Percentiles rank a stretch among this genome's conserved stretches.
Evolutionary conservation across 2,888 invertebrate species (phyloP).

Genomic region (Tinea semifulvella): DNA sequence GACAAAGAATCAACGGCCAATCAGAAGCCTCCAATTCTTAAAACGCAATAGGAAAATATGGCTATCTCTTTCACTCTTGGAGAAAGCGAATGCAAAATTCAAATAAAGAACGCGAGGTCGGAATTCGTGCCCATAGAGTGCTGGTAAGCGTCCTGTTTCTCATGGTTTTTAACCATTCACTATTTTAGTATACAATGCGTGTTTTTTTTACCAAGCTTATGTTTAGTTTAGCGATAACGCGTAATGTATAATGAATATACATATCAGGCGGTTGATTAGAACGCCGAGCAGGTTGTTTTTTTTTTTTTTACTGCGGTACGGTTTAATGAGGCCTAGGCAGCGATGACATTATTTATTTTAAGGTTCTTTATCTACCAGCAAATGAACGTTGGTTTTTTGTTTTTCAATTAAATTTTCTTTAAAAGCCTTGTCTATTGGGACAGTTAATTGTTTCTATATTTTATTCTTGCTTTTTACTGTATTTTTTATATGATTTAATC

Average conservation of each 20-base stretch:
- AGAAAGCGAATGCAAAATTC: neutral
- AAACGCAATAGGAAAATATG: slow-evolving; percentile 23
- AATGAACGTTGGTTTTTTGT: neutral
- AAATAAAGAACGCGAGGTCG: neutral
- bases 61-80: slow-evolving; percentile 32
- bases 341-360: slow-evolving; percentile 55
- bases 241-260: no score
- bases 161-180: no score
- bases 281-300: neutral
- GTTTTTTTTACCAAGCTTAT: no score
- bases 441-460: no score
- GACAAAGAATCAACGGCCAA: slow-evolving; percentile 42
- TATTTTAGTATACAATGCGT: no score
- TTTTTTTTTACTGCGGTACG: slow-evolving; percentile 10
- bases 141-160: no score
- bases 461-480: no score
- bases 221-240: no score
- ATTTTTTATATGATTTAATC: no score
- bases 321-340: slow-evolving; percentile 31
- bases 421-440: no score
- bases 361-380: slow-evolving; percentile 11
- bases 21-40: slow-evolving; percentile 29
- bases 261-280: no score
- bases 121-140: neutral
- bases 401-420: no score